Conservation (phyloP, 2,888 invertebrate species). For the Griposia aprilina region DNA sequence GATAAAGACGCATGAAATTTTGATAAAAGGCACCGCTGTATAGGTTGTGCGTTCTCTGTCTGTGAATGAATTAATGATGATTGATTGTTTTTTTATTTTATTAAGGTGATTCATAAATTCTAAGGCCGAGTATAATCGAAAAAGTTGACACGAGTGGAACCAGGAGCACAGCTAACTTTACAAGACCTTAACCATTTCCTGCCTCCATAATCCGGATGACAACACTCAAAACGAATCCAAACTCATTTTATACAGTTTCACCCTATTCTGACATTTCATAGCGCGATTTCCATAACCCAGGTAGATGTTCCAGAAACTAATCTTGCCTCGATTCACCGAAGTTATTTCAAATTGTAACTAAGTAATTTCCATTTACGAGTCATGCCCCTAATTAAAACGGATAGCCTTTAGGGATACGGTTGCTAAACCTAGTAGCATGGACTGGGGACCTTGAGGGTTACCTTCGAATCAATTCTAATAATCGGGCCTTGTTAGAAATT, state of each 20-base stretch:
- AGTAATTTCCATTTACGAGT: constrained; percentile 61
- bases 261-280: constrained; percentile 23
- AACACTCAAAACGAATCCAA: constrained; percentile 21
- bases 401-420: constrained; percentile 52
- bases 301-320: constrained; percentile 56
- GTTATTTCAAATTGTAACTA: constrained; percentile 59
- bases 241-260: constrained; percentile 32
- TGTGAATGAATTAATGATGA: neutral
- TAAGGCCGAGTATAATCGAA: neutral
- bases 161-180: neutral
- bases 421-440: constrained; percentile 51
- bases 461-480: constrained; percentile 65
- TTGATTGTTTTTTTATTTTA: too few relatives aligned
- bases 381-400: constrained; percentile 64
- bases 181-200: neutral
- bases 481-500: constrained; percentile 62
- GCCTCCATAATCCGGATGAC: constrained; percentile 9
- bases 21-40: too few relatives aligned
- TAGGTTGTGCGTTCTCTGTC: neutral
- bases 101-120: neutral
- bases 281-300: constrained; percentile 46
- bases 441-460: constrained; percentile 40
- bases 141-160: neutral
- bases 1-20: too few relatives aligned
- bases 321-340: constrained; percentile 51